Percentiles rank a stretch among this genome's conserved stretches.
These are phyloP conservation scores for Labroides dimidiatus DNA, from an alignment of 2,797 vertebrate genomes.

Conservation along the genomic window DNA sequence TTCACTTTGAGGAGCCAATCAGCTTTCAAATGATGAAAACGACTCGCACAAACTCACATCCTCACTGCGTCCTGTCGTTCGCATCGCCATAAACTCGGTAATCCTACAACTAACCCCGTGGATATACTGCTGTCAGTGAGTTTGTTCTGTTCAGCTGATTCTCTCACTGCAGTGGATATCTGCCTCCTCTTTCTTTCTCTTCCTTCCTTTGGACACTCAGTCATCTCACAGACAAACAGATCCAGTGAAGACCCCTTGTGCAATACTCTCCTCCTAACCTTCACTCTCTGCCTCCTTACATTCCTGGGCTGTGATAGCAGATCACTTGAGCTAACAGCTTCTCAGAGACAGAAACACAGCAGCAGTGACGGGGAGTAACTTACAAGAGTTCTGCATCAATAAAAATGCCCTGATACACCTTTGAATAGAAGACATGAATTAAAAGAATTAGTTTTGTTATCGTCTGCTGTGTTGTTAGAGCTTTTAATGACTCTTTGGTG, in stretches of 20 bases:
- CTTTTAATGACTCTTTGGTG: slow-evolving; percentile 49
- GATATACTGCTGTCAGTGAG: slow-evolving; percentile 31
- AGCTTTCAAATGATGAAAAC: neutral
- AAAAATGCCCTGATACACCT: slow-evolving; percentile 26
- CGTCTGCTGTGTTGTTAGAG: slow-evolving; percentile 26
- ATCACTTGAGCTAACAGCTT: slow-evolving; percentile 22
- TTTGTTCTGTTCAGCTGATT: slow-evolving; percentile 39
- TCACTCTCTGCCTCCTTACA: slow-evolving; percentile 11
- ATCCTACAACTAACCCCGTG: slow-evolving; percentile 18
- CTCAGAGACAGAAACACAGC: slow-evolving; percentile 6
- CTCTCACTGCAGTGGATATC: slow-evolving; percentile 20
- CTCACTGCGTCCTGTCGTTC: slow-evolving; percentile 5
- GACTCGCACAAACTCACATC: too few relatives aligned
- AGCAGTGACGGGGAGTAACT: slow-evolving; percentile 27
- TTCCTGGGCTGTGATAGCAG: slow-evolving; percentile 7
- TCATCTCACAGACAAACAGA: slow-evolving; percentile 44
- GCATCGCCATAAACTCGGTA: slow-evolving; percentile 21
- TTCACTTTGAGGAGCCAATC: neutral
- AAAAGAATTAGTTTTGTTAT: slow-evolving; percentile 40
- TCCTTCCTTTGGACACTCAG: slow-evolving; percentile 25
- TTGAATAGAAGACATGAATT: slow-evolving; percentile 22
- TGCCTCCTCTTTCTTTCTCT: slow-evolving; percentile 24
- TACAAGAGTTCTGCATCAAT: slow-evolving; percentile 32
- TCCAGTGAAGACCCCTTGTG: slow-evolving; percentile 42
- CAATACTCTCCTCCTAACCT: slow-evolving; percentile 40